phyloP scores from a whole-genome alignment of 2,113 vertebrate species.

The Eidolon helvum region DNA sequence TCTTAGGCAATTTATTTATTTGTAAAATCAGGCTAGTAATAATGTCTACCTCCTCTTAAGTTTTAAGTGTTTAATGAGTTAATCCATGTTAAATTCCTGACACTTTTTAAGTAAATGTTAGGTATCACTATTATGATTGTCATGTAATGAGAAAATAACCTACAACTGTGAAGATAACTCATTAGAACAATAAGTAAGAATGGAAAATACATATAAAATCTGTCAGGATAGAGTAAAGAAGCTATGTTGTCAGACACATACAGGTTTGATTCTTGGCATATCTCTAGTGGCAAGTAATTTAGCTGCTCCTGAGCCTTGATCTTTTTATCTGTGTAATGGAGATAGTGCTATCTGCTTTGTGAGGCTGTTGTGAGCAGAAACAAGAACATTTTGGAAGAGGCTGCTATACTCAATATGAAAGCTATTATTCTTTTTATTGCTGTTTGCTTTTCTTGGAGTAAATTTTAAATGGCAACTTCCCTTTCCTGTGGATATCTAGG shows the following conservation, averaged over 20 bases:
- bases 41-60: neutral
- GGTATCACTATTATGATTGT: neutral
- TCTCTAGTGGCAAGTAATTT: neutral
- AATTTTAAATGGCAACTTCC: conserved; percentile 48
- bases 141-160: neutral
- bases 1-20: neutral
- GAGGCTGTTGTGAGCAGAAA: neutral
- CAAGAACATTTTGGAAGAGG: neutral
- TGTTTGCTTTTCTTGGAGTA: conserved; percentile 34
- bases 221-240: neutral
- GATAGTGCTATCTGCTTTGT: neutral
- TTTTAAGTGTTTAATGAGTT: neutral
- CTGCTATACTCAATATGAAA: neutral
- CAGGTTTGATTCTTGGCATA: neutral
- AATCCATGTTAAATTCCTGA: neutral
- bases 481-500: conserved; percentile 21
- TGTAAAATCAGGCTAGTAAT: neutral
- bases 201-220: neutral
- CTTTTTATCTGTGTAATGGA: neutral
- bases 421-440: conserved; percentile 24
- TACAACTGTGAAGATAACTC: neutral
- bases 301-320: neutral
- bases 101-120: neutral
- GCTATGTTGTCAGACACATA: neutral
- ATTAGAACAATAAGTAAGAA: neutral